A percentile compares a stretch with the other conserved stretches of the same genome.
These are phyloP conservation scores for Andrena cerasifolii DNA, from an alignment of 1,140 invertebrate genomes.

Conservation along the genomic window DNA sequence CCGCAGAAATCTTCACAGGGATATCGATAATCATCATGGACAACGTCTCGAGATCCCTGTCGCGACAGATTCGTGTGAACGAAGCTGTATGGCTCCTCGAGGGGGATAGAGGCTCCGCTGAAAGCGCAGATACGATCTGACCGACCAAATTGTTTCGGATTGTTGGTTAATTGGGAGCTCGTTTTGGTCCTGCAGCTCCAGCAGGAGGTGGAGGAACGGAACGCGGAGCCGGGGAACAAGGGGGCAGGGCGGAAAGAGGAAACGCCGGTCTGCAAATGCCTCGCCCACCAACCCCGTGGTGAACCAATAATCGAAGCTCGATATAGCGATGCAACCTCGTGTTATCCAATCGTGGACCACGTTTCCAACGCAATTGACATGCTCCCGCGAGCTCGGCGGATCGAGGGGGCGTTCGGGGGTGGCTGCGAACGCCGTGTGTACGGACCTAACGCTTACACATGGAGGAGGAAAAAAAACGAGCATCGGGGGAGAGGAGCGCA, in stretches of 20 bases:
- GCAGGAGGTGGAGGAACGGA: not conserved
- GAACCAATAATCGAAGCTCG: conserved; percentile 69
- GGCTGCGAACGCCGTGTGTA: not conserved
- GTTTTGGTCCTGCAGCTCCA: conserved; percentile 67
- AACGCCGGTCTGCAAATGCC: conserved; percentile 56
- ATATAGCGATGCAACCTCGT: conserved; percentile 51
- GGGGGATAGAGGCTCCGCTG: conserved; percentile 29
- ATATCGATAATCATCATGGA: no score
- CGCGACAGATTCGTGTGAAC: conserved; percentile 16
- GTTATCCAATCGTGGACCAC: conserved; percentile 61
- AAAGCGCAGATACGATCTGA: conserved; percentile 74
- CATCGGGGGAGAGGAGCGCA: not conserved
- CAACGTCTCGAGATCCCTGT: not conserved
- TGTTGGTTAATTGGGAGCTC: conserved; percentile 80
- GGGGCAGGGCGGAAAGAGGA: not conserved
- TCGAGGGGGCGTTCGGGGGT: conserved; percentile 20
- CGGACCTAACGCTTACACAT: not conserved
- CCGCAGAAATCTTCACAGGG: no score
- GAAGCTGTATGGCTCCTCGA: conserved; percentile 28
- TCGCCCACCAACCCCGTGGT: conserved; percentile 68
- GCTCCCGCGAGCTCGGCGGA: conserved; percentile 1
- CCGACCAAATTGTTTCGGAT: conserved; percentile 80
- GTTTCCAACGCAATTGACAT: conserved; percentile 59
- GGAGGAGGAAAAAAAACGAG: conserved; percentile 5
- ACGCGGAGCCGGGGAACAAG: not conserved